Percentiles rank a stretch among this genome's conserved stretches.
Conservation (phyloP, 2,888 invertebrate species). For the Magallana nippona region DNA sequence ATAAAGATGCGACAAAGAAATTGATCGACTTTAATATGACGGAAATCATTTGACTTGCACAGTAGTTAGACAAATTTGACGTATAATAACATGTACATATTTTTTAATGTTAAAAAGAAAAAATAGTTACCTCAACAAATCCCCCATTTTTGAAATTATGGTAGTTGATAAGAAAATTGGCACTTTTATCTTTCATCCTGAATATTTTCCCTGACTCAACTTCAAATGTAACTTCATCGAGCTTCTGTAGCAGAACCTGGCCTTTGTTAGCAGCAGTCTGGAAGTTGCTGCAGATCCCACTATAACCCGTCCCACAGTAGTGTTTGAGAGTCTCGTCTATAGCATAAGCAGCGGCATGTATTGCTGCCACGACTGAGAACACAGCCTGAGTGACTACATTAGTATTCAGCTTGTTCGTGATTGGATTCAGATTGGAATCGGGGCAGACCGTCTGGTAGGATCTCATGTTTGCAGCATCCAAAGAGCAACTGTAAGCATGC, state of each 20-base stretch:
- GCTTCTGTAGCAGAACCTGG: conserved; percentile 61
- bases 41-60: too few relatives aligned
- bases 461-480: conserved; percentile 53
- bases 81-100: too few relatives aligned
- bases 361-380: conserved; percentile 69
- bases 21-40: too few relatives aligned
- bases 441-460: conserved; percentile 52
- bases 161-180: conserved; percentile 62
- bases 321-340: conserved; percentile 66
- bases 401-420: conserved; percentile 60
- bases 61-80: too few relatives aligned
- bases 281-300: conserved; percentile 67
- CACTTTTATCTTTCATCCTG: conserved; percentile 57
- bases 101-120: neutral
- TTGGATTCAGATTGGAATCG: conserved; percentile 44
- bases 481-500: conserved; percentile 65
- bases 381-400: conserved; percentile 45
- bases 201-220: conserved; percentile 55
- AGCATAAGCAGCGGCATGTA: conserved; percentile 70
- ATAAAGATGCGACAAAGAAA: too few relatives aligned
- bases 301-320: conserved; percentile 69
- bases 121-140: conserved; percentile 47
- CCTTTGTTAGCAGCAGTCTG: conserved; percentile 63
- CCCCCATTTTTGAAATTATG: conserved; percentile 56
- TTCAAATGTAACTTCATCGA: conserved; percentile 58